Evolutionary conservation across 2,113 vertebrate genomes (phyloP), one percentile per base, ranked within the genome.

Genomic region (Brachionichthys hirsutus): DNA sequence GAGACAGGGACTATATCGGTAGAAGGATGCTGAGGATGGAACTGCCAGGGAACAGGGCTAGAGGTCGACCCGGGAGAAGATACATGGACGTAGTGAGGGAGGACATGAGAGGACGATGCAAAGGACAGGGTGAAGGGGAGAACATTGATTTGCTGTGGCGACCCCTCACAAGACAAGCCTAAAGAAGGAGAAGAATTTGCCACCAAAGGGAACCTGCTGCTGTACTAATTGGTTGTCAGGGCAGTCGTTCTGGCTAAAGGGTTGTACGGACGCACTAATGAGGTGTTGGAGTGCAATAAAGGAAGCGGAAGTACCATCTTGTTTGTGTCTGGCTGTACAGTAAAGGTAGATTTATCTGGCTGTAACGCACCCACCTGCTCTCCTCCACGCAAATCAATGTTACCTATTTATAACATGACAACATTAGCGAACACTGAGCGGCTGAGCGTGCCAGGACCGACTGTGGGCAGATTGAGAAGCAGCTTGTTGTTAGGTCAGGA

Each of bases 391-490:
- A 69, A 76, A 86, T 86, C 79, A 80, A 82, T 86, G 64, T 62
- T 16, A 84, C 56, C 65, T 86, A 84, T 82, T 86, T 78, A 84
- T 82, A 67, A 41, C 73, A 67, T 70, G 75, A 81, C 67, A 72
- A 51, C 76, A 80, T 71, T 51, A 70, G 73, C 75, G 58, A 71
- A 79, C 62, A 67, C 50, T 52, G 50, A 12, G 57, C 59, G 24
- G 45, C 43, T 67, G 54, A 20, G 63, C 20, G 64, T 60, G 79
- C 75, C 82, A 84, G 75, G 70, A 75, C 63, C 74, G 60, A 62
- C 73, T 81, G 75, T 83, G 77, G 77, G 82, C 85, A 87, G 85
- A 84, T 84, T 87, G 82, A 87, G 82, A 61, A 82, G 80, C 81
- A 84, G 84, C 85, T 81, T 73, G 85, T 77, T 62, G 77, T 86